Percentiles rank a stretch among this genome's conserved stretches.
phyloP scores from a whole-genome alignment of 2,888 invertebrate species.

The Apeira syringaria region DNA sequence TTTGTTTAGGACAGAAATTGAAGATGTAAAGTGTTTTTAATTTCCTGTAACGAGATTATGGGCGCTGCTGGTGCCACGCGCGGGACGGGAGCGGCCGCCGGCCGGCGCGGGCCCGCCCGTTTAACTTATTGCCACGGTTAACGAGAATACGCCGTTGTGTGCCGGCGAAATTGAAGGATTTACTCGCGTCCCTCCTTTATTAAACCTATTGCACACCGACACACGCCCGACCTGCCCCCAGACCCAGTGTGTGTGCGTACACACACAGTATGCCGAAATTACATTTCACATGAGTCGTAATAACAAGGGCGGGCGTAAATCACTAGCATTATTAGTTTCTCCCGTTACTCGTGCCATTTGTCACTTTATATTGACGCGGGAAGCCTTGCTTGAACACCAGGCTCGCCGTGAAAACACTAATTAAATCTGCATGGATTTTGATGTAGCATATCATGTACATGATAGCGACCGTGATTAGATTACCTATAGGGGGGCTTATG shows the following conservation, averaged over 20 bases:
- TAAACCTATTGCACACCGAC: constrained; percentile 79
- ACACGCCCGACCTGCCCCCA: constrained; percentile 23
- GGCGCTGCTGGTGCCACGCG: constrained; percentile 22
- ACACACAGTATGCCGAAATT: constrained; percentile 79
- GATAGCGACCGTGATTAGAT: too few species aligned
- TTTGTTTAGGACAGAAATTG: too few species aligned
- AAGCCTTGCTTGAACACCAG: constrained; percentile 38
- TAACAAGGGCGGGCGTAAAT: constrained; percentile 82
- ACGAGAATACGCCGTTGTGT: constrained; percentile 83
- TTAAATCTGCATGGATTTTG: constrained; percentile 11
- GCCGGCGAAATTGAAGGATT: constrained; percentile 83
- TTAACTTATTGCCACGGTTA: constrained; percentile 84
- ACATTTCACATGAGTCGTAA: constrained; percentile 84
- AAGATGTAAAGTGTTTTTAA: too few species aligned
- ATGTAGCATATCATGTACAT: too few species aligned
- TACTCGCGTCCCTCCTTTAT: constrained; percentile 84
- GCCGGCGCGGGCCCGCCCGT: constrained; percentile 56
- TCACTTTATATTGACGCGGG: constrained; percentile 70
- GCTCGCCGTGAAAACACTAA: constrained; percentile 11
- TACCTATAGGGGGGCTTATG: too few species aligned
- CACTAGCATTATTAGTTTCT: constrained; percentile 82
- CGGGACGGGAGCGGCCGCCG: constrained; percentile 34
- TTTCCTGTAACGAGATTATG: constrained; percentile 56
- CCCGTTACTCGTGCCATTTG: constrained; percentile 73
- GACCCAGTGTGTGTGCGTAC: constrained; percentile 58